Conservation (phyloP, 2,797 vertebrate genomes). For the Muscicapa striata region DNA sequence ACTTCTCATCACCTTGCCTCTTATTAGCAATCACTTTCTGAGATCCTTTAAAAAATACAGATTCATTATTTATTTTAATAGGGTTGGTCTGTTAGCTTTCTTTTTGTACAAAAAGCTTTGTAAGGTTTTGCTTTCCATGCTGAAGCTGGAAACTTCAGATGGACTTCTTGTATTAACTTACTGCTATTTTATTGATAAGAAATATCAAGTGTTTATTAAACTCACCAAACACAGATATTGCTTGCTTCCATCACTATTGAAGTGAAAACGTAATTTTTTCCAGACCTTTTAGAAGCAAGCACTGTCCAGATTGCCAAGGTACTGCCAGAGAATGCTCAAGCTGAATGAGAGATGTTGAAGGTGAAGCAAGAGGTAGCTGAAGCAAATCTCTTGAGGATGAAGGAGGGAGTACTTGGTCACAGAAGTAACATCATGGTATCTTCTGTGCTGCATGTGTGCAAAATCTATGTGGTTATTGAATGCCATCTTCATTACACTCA, state of each 20-base stretch:
- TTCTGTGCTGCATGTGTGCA: not conserved
- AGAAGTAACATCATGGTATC: not conserved
- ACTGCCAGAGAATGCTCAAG: not conserved
- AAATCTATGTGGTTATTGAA: rapidly evolving
- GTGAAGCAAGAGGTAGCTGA: not conserved
- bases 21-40: not conserved
- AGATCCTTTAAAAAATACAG: not conserved
- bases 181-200: not conserved
- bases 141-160: not conserved
- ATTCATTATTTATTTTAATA: not conserved
- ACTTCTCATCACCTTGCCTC: not conserved
- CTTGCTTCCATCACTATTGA: not conserved
- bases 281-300: not conserved
- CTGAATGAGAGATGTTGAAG: not conserved
- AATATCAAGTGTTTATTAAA: not conserved
- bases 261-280: not conserved
- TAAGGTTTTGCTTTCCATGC: not conserved
- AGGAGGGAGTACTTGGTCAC: not conserved
- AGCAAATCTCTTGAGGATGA: not conserved
- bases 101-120: not conserved
- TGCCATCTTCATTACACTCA: not conserved
- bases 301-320: not conserved
- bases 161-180: not conserved
- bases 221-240: not conserved
- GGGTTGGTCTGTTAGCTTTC: not conserved